These are phyloP conservation scores for Zaprionus taronus DNA, from an alignment of 1,140 invertebrate genomes.

Conservation along the genomic window DNA sequence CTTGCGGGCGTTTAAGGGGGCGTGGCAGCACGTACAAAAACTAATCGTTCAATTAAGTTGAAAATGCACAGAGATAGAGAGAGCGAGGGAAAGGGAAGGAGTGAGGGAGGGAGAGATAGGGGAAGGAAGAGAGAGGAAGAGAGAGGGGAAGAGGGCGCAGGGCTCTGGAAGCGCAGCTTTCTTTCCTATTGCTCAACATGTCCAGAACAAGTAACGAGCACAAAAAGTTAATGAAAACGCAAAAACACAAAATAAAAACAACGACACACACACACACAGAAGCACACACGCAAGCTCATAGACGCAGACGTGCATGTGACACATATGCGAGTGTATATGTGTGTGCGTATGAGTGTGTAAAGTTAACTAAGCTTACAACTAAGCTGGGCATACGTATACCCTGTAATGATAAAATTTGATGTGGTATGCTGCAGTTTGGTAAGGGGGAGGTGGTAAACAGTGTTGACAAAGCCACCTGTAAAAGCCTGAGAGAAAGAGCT, in stretches of 20 bases:
- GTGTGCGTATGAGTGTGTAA: conserved; percentile 2
- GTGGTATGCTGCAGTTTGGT: too few relatives aligned
- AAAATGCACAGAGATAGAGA: conserved; percentile 10
- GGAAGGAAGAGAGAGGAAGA: conserved; percentile 14
- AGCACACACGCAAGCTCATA: background rate
- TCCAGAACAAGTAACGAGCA: conserved; percentile 61
- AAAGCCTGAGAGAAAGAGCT: too few relatives aligned
- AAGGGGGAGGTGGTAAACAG: background rate
- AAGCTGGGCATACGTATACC: conserved; percentile 14
- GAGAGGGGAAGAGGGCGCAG: background rate
- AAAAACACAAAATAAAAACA: conserved; percentile 35
- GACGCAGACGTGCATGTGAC: conserved; percentile 12
- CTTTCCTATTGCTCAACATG: conserved; percentile 48
- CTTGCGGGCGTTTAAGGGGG: conserved; percentile 8
- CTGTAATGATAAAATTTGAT: background rate
- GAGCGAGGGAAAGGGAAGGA: background rate
- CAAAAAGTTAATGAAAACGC: conserved; percentile 74
- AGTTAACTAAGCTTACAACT: conserved; percentile 5
- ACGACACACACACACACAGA: background rate
- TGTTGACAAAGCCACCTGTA: too few relatives aligned
- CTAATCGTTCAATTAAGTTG: conserved; percentile 81
- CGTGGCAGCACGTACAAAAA: conserved; percentile 68
- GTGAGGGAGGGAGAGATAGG: background rate
- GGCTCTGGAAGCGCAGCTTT: background rate
- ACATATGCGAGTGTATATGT: background rate